Base-by-base conservation (phyloP, 2,888 invertebrate species). In the Pseudococcus jackbeardsleyi region DNA sequence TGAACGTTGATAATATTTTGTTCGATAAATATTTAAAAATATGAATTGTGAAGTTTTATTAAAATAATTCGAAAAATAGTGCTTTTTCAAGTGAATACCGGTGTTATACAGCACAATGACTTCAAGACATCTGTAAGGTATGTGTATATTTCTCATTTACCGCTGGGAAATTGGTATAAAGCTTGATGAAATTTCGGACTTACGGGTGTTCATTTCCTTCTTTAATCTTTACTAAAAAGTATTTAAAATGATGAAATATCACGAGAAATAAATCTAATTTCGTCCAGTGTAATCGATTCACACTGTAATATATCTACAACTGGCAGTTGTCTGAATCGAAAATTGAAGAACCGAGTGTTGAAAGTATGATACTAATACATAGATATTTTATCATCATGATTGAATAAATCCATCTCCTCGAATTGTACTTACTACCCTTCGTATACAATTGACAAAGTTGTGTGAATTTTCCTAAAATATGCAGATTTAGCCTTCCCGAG, bases 1-100 rank as follows among this genome's bases (percentile, higher is more conserved):
- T 46, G 46, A 82, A 82, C 79, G 39, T 82, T 82, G 79, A 82
- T 82, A 82, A 82, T n/a, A 82, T 82, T 82, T 42, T 82, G 8
- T 39, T 5, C 42, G 19, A 82, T 82, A 42, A 79, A 79, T 3
- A 82, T 42, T 12, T 3, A 46, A 46, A 82, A 82, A 82, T 82
- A 82, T 82, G 79, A 82, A 9, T 42, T 46, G 79, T 46, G 9
- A 82, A 19, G 11, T 33, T 42, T 33, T 42, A 7, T 46, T 22
- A 19, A 82, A 82, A 39, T 77, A 46, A 46, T 82, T 82, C 7
- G 19, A 46, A 19, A 46, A 33, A 1, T 46, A 39, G 72, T 72
- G 72, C 39, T 33, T 46, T 46, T 46, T 46, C 11, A 9, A 42
- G 19, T 46, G 42, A 82, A 46, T 82, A 12, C 17, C 0, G 0